Conservation (phyloP, 2,113 vertebrate species). For the Brachypteracias leptosomus region DNA sequence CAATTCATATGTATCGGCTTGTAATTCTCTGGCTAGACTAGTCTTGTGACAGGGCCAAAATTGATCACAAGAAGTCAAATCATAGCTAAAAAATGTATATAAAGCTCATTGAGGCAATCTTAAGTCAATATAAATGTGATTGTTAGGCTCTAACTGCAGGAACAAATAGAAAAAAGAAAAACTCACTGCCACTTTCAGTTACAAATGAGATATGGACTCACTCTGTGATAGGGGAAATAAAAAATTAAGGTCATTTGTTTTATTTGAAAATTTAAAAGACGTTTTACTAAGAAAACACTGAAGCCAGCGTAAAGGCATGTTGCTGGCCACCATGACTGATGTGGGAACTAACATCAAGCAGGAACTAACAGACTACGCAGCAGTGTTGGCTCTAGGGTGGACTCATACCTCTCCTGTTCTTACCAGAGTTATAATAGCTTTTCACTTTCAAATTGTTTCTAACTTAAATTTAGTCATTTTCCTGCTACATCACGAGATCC, state of each 20-base stretch:
- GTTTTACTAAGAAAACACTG: background rate
- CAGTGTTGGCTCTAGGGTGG: background rate
- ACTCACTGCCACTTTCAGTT: background rate
- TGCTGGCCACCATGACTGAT: background rate
- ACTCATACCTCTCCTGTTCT: background rate
- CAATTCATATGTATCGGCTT: background rate
- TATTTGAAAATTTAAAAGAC: background rate
- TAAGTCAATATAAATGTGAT: background rate
- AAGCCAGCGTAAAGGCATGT: background rate
- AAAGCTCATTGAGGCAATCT: background rate
- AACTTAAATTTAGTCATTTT: background rate
- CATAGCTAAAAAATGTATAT: background rate
- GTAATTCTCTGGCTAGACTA: background rate
- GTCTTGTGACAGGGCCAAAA: background rate
- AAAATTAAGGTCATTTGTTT: background rate
- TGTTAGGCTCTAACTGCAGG: background rate
- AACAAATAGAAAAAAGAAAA: background rate
- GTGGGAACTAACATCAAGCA: background rate
- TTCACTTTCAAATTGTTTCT: background rate
- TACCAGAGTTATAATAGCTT: background rate
- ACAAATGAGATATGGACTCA: background rate
- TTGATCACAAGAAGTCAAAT: background rate
- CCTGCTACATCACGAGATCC: background rate
- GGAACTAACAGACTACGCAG: background rate
- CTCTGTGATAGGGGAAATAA: background rate